Evolutionary conservation across 1,140 invertebrate species (phyloP).

Genomic region (Sitophilus oryzae): DNA sequence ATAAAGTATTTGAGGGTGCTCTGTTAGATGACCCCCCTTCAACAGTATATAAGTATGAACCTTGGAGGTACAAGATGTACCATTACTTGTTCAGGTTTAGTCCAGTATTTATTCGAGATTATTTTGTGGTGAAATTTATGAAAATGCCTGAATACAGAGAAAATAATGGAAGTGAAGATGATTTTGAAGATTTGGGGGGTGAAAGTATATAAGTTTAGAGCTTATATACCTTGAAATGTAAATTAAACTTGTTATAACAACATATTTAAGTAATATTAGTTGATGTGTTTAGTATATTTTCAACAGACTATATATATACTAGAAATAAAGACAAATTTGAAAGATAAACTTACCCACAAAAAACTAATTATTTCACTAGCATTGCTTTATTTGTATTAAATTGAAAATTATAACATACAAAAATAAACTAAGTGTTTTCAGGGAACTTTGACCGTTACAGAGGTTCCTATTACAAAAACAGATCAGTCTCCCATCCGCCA

Average conservation of each 20-base stretch:
- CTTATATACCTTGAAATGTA: no score
- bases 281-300: no score
- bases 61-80: conserved; percentile 47
- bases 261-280: no score
- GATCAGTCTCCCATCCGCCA: not conserved
- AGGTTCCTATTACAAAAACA: conserved; percentile 11
- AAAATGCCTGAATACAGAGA: conserved; percentile 44
- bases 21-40: conserved; percentile 48
- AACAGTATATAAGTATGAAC: conserved; percentile 51
- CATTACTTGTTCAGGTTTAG: conserved; percentile 49
- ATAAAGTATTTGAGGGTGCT: conserved; percentile 49
- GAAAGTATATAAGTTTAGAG: no score
- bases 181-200: conserved; percentile 11
- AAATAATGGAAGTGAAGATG: not conserved
- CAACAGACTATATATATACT: no score
- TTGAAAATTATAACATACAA: no score
- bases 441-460: conserved; percentile 11
- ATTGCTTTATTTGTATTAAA: no score
- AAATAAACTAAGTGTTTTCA: no score
- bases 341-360: no score
- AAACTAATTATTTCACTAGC: no score
- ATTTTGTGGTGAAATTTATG: conserved; percentile 50
- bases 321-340: no score
- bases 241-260: no score
- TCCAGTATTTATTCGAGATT: conserved; percentile 49